phyloP scores from a whole-genome alignment of 2,888 invertebrate species.

The Cepaea hortensis region DNA sequence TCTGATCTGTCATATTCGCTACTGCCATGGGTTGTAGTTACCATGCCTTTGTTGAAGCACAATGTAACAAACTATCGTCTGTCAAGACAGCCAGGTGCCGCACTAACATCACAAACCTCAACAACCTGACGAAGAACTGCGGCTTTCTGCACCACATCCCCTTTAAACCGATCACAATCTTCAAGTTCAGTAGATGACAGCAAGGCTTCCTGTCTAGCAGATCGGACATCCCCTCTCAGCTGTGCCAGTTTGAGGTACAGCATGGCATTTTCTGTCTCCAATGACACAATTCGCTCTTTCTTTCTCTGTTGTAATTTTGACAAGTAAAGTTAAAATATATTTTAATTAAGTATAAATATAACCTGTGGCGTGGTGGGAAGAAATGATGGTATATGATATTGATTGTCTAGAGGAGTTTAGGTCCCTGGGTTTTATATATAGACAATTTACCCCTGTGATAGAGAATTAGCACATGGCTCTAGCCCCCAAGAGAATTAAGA shows the following conservation, averaged over 20 bases:
- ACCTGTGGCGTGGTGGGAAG: no score
- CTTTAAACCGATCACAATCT: conserved; percentile 35
- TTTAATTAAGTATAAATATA: not conserved
- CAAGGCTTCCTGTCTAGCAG: conserved; percentile 61
- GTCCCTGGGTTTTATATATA: no score
- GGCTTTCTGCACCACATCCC: conserved; percentile 36
- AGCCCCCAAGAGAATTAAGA: no score
- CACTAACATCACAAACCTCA: conserved; percentile 35
- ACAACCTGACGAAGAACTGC: conserved; percentile 33
- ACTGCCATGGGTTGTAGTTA: no score
- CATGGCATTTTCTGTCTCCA: conserved; percentile 73
- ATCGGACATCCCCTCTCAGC: conserved; percentile 59
- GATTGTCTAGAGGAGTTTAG: no score
- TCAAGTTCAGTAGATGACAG: conserved; percentile 19
- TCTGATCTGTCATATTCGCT: no score
- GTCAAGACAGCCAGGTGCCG: no score
- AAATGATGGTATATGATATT: no score
- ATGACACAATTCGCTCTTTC: conserved; percentile 67
- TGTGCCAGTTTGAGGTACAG: conserved; percentile 70
- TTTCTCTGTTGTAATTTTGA: conserved; percentile 58
- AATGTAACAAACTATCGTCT: no score
- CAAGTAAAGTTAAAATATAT: not conserved
- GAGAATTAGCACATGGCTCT: no score
- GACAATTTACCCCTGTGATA: no score
- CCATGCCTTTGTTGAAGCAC: no score